Conservation (phyloP, 2,113 vertebrate species). For the Microtus montanus region DNA sequence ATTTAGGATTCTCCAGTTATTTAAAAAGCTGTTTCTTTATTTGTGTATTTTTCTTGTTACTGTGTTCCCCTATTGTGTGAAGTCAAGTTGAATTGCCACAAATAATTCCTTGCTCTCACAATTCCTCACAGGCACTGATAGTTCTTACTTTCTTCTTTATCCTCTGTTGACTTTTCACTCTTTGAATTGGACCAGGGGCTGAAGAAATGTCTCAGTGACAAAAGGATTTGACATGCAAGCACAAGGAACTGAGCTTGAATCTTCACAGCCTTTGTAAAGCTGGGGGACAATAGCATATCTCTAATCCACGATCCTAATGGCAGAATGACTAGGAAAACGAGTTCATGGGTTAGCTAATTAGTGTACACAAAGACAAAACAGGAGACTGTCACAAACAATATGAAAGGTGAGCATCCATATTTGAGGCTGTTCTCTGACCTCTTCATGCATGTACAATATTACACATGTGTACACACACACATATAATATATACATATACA, state of each 20-base stretch:
- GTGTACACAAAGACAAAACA: not conserved
- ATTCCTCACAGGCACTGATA: not conserved
- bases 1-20: not conserved
- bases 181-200: not conserved
- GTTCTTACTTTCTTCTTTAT: not conserved
- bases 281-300: no score
- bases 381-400: not conserved
- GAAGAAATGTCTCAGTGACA: not conserved
- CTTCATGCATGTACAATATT: no score
- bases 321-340: not conserved
- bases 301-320: not conserved
- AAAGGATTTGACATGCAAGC: not conserved
- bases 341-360: not conserved
- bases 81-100: not conserved
- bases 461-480: no score
- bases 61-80: not conserved
- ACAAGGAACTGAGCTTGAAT: not conserved
- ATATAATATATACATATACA: no score
- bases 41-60: not conserved
- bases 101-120: not conserved
- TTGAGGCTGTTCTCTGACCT: no score
- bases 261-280: not conserved
- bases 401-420: no score
- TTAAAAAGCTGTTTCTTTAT: not conserved
- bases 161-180: not conserved